Evolutionary conservation across 2,113 vertebrate genomes (phyloP), one percentile per base, ranked within the genome.

Genomic region (Lagopus leucura): DNA sequence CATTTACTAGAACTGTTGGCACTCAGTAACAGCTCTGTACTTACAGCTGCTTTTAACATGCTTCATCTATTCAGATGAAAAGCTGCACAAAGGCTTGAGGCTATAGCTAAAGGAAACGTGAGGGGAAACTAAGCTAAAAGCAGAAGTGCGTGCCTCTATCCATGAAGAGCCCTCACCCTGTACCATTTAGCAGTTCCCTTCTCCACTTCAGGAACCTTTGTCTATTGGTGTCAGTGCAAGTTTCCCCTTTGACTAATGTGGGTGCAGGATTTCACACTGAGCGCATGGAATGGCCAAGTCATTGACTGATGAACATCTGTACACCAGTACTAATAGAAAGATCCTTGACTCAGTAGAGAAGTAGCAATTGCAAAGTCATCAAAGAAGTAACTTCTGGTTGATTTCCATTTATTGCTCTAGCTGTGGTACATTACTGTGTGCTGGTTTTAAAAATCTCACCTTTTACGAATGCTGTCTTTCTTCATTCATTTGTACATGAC

Each of bases 301-400:
- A 34, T 10, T 42, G 43, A 24, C 11, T n/a, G n/a, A 14, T 20
- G 13, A 30, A 50, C 1, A 1, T 32, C 1, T 7, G 13, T 48
- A 28, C 17, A 11, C 58, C 52, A 83, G 58, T 32, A 47, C 42
- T 36, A 38, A 27, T 4, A 43, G 43, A 40, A 73, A 77, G 48
- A 14, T 60, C 27, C 9, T 12, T 2, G 22, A 60, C 27, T 43
- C 38, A 32, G 24, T 38, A 58, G 17, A 58, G 38, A 48, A 74
- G 70, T 32, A 90, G 67, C 32, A 61, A 48, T 20, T 72, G 32
- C 40, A 18, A 54, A 75, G 71, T 69, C n/a, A 58, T 36, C 25
- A 55, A 69, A 50, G 2, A 61, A 30, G 52, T 30, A 55, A 55
- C 15, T 55, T 55, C 28, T 30, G 8, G 24, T 77, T 58, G 12